Percentiles rank a stretch among this genome's conserved stretches.
Evolutionary conservation across 2,888 invertebrate genomes (phyloP).

Genomic region (Dendrolimus pini): DNA sequence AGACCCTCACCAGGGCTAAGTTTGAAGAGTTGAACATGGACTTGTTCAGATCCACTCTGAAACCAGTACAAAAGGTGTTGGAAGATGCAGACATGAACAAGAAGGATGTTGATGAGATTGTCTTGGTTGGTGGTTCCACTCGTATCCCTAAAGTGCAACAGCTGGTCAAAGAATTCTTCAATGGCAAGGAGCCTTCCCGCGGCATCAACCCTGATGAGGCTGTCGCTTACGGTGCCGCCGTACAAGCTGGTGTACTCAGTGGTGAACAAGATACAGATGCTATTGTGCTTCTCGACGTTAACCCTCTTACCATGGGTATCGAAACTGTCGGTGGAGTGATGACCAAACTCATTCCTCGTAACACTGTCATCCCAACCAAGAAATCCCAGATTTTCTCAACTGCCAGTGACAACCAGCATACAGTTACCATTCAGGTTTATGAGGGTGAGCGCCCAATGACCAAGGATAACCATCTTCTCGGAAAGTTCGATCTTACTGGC

Average conservation of each 20-base stretch:
- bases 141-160: constrained; percentile 99
- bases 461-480: constrained; percentile 98
- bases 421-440: constrained; percentile 98
- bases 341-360: constrained; percentile 98
- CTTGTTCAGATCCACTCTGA: constrained; percentile 92
- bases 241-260: constrained; percentile 98
- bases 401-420: constrained; percentile 98
- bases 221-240: constrained; percentile 98
- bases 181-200: constrained; percentile 97
- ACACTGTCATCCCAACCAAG: constrained; percentile 99
- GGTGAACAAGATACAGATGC: constrained; percentile 98
- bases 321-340: constrained; percentile 99
- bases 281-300: constrained; percentile 97
- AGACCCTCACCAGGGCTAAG: constrained; percentile 97
- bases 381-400: constrained; percentile 99
- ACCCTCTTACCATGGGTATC: constrained; percentile 99
- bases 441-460: constrained; percentile 99
- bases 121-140: constrained; percentile 98
- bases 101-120: constrained; percentile 98
- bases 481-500: constrained; percentile 98
- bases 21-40: constrained; percentile 99
- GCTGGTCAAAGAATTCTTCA: constrained; percentile 95
- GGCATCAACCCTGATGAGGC: constrained; percentile 99
- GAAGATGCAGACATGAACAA: constrained; percentile 99
- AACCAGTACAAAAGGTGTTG: constrained; percentile 95